Conservation (phyloP, 1,140 invertebrate species). For the Drosophila mojavensis region DNA sequence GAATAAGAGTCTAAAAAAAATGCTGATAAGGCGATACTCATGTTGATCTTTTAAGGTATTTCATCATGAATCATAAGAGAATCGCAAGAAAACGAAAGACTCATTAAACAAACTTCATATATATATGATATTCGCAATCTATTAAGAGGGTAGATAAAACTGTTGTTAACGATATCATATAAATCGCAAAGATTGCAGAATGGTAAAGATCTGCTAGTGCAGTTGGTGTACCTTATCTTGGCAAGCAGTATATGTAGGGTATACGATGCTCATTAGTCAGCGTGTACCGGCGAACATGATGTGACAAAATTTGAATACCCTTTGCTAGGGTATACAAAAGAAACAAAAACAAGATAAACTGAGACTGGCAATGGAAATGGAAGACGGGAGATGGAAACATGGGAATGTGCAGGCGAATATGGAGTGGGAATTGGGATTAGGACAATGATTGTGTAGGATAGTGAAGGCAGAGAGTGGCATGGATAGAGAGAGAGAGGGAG, state of each 20-base stretch:
- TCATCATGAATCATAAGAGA: too few relatives aligned
- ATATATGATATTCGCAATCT: not conserved
- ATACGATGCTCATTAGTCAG: not conserved
- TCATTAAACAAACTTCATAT: not conserved
- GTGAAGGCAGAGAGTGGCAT: not conserved
- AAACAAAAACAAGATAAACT: not conserved
- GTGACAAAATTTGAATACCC: conserved; percentile 29
- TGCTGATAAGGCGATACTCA: too few relatives aligned
- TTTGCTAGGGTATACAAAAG: conserved; percentile 3
- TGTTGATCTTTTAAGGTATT: too few relatives aligned
- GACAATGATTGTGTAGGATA: conserved; percentile 41
- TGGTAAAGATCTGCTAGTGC: too few relatives aligned
- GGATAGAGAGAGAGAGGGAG: not conserved
- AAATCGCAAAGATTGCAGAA: too few relatives aligned
- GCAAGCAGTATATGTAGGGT: not conserved
- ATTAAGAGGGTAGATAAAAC: not conserved
- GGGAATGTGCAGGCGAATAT: conserved; percentile 11
- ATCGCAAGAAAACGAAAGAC: not conserved
- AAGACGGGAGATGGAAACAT: not conserved
- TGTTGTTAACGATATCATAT: conserved; percentile 5
- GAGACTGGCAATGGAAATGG: not conserved
- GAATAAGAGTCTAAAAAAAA: too few relatives aligned
- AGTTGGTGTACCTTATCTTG: too few relatives aligned
- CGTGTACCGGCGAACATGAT: conserved; percentile 3
- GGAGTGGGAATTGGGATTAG: conserved; percentile 45